Conservation (phyloP, 1,140 invertebrate species). For the Aphaenogaster rudis region DNA sequence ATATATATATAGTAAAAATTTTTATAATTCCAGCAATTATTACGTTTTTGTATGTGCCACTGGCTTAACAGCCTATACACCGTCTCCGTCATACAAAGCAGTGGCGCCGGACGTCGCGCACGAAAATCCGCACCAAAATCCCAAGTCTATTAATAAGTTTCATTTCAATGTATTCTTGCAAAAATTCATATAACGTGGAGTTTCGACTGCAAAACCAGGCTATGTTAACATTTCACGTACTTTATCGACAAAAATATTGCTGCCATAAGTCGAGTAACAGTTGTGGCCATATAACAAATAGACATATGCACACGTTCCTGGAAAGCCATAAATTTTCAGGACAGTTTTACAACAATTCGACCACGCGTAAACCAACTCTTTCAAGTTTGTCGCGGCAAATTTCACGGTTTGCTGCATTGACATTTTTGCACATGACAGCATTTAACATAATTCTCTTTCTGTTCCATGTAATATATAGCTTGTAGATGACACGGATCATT, state of each 20-base stretch:
- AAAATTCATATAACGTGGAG: slow-evolving; percentile 7
- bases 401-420: not conserved
- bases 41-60: no score
- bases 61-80: no score
- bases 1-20: no score
- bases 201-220: not conserved
- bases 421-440: not conserved
- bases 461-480: not conserved
- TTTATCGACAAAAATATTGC: slow-evolving; percentile 28
- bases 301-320: not conserved
- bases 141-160: not conserved
- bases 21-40: no score
- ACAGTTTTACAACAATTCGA: slow-evolving; percentile 42
- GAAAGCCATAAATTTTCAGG: slow-evolving; percentile 50
- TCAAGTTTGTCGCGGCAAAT: slow-evolving; percentile 1
- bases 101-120: no score
- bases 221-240: slow-evolving; percentile 27
- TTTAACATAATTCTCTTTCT: not conserved
- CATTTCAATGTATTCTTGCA: not conserved
- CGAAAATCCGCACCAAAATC: no score
- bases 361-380: not conserved
- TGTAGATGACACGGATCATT: not conserved
- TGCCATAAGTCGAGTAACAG: not conserved
- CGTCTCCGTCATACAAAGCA: no score
- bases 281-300: not conserved